A percentile compares a stretch with the other conserved stretches of the same genome.
Conservation (phyloP, 1,140 invertebrate genomes). For the Lethocerus indicus region DNA sequence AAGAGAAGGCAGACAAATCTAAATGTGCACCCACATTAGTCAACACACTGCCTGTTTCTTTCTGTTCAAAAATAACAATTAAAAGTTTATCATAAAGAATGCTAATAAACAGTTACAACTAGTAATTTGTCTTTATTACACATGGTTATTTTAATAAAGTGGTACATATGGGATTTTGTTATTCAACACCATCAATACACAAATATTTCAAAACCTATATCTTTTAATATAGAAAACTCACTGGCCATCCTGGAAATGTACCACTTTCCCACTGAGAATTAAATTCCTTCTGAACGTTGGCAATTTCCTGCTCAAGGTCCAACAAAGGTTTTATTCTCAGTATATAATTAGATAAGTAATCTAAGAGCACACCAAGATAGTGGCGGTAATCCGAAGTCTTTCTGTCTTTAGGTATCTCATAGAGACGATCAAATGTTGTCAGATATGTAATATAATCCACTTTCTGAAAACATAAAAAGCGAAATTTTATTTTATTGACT, state of each 20-base stretch:
- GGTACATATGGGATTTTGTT: too few relatives aligned
- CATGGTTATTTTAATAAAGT: too few relatives aligned
- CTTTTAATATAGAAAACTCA: conserved; percentile 26
- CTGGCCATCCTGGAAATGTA: conserved; percentile 85
- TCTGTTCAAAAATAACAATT: neutral
- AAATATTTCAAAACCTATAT: conserved; percentile 3
- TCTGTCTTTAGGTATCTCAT: conserved; percentile 85
- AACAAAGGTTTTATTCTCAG: conserved; percentile 78
- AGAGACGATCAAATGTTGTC: conserved; percentile 86
- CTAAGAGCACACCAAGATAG: conserved; percentile 69
- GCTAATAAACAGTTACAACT: neutral
- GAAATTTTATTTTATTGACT: too few relatives aligned
- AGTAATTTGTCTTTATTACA: too few relatives aligned
- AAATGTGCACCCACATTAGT: conserved; percentile 88
- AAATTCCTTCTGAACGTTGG: conserved; percentile 66
- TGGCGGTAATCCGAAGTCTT: conserved; percentile 79
- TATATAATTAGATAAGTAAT: conserved; percentile 79
- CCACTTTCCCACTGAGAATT: conserved; percentile 75
- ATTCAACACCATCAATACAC: too few relatives aligned
- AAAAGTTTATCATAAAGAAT: neutral
- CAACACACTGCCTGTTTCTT: conserved; percentile 24
- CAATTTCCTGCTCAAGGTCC: conserved; percentile 65
- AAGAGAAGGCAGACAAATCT: conserved; percentile 90
- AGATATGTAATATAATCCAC: conserved; percentile 94
- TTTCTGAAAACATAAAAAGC: conserved; percentile 41